Base-by-base conservation (phyloP, 2,888 invertebrate species). In the Merodon equestris region DNA sequence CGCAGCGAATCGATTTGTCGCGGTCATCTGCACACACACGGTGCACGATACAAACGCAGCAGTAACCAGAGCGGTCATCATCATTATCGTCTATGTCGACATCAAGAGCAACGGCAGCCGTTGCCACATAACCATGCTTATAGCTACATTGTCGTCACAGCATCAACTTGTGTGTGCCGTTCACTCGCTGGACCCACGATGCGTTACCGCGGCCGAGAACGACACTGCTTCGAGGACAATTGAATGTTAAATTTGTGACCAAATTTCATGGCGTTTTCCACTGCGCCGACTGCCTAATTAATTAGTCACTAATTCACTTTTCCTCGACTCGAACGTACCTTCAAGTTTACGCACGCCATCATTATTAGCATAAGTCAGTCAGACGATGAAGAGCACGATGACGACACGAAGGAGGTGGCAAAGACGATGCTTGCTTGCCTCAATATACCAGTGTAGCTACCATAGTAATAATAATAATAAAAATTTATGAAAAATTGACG, bases 291-390 rank as follows among this genome's bases (percentile, higher is more conserved):
- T 79, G 79, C 50, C 79, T 79, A 79, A 79, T 79, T 79, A 79
- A 79, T 79, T 79, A 79, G 79, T 60, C 74, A 74, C 79, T 79
- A 79, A 79, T 79, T 79, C 79, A 74, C 70, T 70, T 74, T 70
- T 74, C 74, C 48, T 17, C 54, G 48, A 38, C 51, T 19, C 38
- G 48, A 7, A n/a, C 9, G 5, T 40, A 27, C 19, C 48, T 53
- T 14, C 42, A 9, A 58, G 34, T 60, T 9, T 54, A 50, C 68
- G 72, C 72, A 72, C 67, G 73, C 57, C 73, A 67, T 63, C 72
- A 50, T 61, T 74, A 68, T 79, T 58, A 63, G 50, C 54, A 60
- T 64, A 38, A 51, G 76, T 72, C 27, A 27, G 58, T 67, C 67
- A 57, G 53, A 53, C 68, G 60, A 50, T 1, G 48, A 12, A 61